A percentile compares a stretch with the other conserved stretches of the same genome.
Conservation (phyloP, 2,888 invertebrate species). For the Serripes groenlandicus region DNA sequence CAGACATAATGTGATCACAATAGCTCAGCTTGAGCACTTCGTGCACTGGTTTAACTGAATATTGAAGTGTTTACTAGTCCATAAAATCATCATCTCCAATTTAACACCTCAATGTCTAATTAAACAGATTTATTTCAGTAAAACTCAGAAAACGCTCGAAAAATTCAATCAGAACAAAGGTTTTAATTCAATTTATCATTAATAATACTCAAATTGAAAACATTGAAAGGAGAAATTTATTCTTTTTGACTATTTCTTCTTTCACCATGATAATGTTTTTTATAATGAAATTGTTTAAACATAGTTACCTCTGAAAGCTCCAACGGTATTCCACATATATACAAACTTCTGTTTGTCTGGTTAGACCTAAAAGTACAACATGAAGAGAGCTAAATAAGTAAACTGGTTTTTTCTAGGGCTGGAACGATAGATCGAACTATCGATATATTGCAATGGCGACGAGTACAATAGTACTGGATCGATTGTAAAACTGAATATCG, state of each 20-base stretch:
- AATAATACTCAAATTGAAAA: no score
- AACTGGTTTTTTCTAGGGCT: background rate
- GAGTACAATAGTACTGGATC: background rate
- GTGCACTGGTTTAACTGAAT: background rate
- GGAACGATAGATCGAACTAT: background rate
- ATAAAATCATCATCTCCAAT: no score
- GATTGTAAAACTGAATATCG: background rate
- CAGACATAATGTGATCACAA: background rate
- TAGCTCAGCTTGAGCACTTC: background rate
- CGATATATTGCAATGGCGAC: background rate
- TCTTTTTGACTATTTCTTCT: no score
- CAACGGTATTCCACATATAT: conserved; percentile 69
- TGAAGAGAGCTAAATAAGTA: background rate
- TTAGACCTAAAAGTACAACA: conserved; percentile 33
- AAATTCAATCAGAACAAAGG: no score
- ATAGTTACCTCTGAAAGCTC: conserved; percentile 65
- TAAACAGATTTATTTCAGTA: no score
- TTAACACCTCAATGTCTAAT: no score
- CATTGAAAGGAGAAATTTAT: no score
- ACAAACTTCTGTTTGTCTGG: conserved; percentile 58
- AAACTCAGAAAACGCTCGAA: background rate
- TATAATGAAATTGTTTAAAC: no score
- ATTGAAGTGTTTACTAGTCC: no score
- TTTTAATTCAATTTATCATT: no score
- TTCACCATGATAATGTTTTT: no score